Conservation (phyloP, 2,888 invertebrate genomes). For the Synergus umbraculus region DNA sequence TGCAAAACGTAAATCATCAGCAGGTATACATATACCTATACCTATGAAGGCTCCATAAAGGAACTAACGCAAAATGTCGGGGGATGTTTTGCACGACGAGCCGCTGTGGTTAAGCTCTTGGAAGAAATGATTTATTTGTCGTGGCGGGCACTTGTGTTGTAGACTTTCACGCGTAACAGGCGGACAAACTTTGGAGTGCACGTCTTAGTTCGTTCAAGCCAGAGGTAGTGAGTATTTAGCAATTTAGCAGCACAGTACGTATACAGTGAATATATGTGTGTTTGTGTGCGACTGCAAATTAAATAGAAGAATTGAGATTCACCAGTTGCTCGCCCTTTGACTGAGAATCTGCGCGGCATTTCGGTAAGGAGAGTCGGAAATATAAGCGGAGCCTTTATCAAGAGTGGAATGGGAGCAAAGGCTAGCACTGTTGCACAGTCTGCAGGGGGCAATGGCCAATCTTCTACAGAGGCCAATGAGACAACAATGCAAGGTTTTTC, state of each 20-base stretch:
- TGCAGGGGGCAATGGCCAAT: constrained; percentile 81
- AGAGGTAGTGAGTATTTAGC: constrained; percentile 8
- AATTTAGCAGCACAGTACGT: background rate
- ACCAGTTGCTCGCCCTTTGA: background rate
- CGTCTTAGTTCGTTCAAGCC: background rate
- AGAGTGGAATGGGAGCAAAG: constrained; percentile 86
- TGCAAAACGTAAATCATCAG: too few relatives aligned
- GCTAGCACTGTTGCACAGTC: constrained; percentile 85
- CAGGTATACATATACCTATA: too few relatives aligned
- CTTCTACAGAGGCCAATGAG: constrained; percentile 85
- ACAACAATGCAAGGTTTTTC: constrained; percentile 82
- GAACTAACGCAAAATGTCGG: too few relatives aligned
- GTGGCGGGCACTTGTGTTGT: background rate
- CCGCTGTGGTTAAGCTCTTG: too few relatives aligned
- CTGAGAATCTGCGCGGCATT: background rate
- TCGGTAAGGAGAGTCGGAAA: background rate
- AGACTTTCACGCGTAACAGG: background rate
- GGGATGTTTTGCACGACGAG: too few relatives aligned
- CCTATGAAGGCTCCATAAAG: too few relatives aligned
- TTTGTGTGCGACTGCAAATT: background rate
- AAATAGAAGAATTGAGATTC: constrained; percentile 9
- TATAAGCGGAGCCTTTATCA: constrained; percentile 44
- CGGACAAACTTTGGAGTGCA: background rate
- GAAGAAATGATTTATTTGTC: background rate
- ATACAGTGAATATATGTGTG: too few relatives aligned